Conservation (phyloP, 2,113 vertebrate species). For the Tyrannus savana region DNA sequence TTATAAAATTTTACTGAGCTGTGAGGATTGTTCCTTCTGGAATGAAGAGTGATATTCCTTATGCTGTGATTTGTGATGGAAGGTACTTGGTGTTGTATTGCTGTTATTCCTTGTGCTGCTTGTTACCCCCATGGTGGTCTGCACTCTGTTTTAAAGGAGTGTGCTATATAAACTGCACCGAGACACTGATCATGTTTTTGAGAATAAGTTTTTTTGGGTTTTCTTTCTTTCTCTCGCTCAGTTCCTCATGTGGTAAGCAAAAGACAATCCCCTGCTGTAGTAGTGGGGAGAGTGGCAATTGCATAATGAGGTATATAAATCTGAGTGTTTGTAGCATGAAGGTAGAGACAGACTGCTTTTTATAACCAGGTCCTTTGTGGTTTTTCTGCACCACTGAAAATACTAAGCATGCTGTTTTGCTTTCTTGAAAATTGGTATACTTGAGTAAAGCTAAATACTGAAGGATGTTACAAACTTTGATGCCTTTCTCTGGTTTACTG, state of each 20-base stretch:
- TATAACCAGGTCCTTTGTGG: background rate
- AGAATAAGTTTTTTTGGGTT: background rate
- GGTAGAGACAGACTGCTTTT: background rate
- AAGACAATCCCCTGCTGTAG: background rate
- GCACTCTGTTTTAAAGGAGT: background rate
- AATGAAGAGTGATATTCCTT: background rate
- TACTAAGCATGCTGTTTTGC: background rate
- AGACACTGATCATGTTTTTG: background rate
- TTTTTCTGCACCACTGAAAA: background rate
- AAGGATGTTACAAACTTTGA: background rate
- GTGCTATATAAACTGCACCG: background rate
- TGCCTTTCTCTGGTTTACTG: background rate
- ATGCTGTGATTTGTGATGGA: background rate
- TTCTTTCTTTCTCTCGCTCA: background rate
- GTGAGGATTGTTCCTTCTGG: background rate
- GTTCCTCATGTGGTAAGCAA: background rate
- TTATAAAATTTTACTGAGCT: background rate
- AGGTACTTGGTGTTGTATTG: background rate
- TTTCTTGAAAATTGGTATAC: background rate
- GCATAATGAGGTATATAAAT: background rate
- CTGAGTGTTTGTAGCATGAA: background rate
- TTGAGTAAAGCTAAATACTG: background rate
- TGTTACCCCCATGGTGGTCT: background rate
- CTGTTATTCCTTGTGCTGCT: background rate
- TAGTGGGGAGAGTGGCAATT: background rate